Conservation (phyloP, 1,140 invertebrate genomes). For the Trachymyrmex cornetzi region DNA sequence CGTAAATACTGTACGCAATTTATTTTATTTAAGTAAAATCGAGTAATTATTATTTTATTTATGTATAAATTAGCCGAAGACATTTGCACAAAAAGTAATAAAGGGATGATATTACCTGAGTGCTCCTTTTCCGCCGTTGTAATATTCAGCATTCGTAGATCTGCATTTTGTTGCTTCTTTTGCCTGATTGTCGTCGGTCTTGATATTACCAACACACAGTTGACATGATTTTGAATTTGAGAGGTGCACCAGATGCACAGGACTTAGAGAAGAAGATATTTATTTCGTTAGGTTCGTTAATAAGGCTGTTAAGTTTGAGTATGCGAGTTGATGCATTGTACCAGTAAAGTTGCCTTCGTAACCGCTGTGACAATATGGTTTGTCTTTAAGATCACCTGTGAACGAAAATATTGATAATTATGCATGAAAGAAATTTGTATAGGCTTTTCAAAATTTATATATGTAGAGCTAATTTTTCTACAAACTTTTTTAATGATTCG, state of each 20-base stretch:
- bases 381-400: conserved; percentile 85
- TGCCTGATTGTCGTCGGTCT: conserved; percentile 78
- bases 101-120: conserved; percentile 86
- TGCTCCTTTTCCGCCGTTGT: conserved; percentile 87
- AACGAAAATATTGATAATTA: neutral
- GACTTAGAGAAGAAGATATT: conserved; percentile 86
- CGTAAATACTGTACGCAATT: neutral
- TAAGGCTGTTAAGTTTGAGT: conserved; percentile 84
- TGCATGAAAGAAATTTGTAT: neutral
- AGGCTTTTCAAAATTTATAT: neutral
- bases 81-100: neutral
- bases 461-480: neutral
- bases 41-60: neutral
- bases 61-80: neutral
- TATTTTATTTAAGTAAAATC: neutral
- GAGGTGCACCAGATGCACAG: conserved; percentile 84
- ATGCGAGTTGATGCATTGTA: conserved; percentile 86
- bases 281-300: conserved; percentile 84
- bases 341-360: conserved; percentile 84
- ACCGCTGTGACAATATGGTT: conserved; percentile 88
- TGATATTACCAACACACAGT: conserved; percentile 83
- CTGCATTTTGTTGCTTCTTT: conserved; percentile 82
- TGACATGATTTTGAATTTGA: conserved; percentile 82
- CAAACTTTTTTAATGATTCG: neutral
- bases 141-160: conserved; percentile 82